These are phyloP conservation scores for Peromyscus aztecus DNA, from an alignment of 2,797 vertebrate genomes.

Conservation along the genomic window DNA sequence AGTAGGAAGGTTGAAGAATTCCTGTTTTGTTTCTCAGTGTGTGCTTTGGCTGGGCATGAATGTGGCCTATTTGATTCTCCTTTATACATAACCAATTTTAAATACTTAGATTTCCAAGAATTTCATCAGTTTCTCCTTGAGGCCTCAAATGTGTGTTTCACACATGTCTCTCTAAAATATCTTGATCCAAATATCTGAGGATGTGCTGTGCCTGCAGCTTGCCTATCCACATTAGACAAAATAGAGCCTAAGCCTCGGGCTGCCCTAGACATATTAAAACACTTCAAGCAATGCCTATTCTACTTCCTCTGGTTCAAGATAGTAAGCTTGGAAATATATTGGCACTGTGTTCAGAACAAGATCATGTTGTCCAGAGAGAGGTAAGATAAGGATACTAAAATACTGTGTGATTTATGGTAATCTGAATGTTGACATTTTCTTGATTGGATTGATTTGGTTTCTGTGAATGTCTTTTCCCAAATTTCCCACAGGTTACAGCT, in stretches of 20 bases:
- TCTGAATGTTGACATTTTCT: neutral
- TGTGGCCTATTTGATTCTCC: neutral
- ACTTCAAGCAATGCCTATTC: neutral
- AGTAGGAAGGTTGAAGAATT: neutral
- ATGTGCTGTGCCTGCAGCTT: neutral
- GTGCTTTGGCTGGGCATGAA: neutral
- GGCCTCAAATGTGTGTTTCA: neutral
- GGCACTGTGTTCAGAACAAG: accelerated
- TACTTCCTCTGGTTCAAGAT: neutral
- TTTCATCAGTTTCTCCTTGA: neutral
- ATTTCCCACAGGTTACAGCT: neutral
- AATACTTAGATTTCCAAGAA: neutral
- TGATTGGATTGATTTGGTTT: neutral
- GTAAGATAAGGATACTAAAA: neutral
- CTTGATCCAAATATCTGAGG: neutral
- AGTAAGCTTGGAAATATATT: neutral
- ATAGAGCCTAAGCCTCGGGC: neutral
- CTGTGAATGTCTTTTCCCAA: neutral
- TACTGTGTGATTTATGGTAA: neutral
- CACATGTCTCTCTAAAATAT: neutral
- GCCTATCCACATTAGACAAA: neutral
- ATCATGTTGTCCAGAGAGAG: accelerated
- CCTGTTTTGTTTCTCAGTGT: neutral
- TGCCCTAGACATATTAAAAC: accelerated
- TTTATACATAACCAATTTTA: neutral